These are phyloP conservation scores for Antechinus stuartii DNA, from an alignment of 2,113 vertebrate species.

Conservation along the genomic window DNA sequence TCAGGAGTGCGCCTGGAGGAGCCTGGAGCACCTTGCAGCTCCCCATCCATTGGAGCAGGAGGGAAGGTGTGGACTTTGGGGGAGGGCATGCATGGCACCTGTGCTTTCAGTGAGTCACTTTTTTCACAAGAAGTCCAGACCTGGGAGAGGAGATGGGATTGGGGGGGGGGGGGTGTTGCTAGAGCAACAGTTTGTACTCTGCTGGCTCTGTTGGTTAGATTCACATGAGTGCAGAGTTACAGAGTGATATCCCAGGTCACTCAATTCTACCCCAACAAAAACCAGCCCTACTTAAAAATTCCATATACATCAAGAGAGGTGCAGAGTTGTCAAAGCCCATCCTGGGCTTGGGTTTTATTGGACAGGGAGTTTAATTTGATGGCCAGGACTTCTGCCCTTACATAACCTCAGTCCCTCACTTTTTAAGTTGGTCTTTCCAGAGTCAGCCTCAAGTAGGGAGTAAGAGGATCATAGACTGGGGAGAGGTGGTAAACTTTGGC, in stretches of 20 bases:
- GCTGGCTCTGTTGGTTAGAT: background rate
- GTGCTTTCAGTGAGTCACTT: background rate
- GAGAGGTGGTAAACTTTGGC: background rate
- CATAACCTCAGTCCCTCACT: background rate
- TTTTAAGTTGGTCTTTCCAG: background rate
- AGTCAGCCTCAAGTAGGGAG: background rate
- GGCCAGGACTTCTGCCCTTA: background rate
- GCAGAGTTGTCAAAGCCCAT: background rate
- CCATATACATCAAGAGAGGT: background rate
- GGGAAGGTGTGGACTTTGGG: background rate
- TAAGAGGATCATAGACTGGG: background rate
- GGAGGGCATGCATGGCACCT: background rate
- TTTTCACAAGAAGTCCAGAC: background rate
- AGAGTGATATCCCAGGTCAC: background rate
- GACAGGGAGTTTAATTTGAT: background rate
- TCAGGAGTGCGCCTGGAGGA: background rate
- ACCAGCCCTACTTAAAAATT: background rate
- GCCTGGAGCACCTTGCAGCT: background rate
- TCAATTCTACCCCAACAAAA: background rate
- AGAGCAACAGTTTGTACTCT: background rate
- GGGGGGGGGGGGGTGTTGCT: background rate
- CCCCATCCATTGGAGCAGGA: background rate
- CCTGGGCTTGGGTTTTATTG: background rate
- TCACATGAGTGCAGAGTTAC: background rate
- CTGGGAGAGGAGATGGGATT: background rate